phyloP scores from a whole-genome alignment of 2,113 vertebrate genomes.

The Xerus inauris region DNA sequence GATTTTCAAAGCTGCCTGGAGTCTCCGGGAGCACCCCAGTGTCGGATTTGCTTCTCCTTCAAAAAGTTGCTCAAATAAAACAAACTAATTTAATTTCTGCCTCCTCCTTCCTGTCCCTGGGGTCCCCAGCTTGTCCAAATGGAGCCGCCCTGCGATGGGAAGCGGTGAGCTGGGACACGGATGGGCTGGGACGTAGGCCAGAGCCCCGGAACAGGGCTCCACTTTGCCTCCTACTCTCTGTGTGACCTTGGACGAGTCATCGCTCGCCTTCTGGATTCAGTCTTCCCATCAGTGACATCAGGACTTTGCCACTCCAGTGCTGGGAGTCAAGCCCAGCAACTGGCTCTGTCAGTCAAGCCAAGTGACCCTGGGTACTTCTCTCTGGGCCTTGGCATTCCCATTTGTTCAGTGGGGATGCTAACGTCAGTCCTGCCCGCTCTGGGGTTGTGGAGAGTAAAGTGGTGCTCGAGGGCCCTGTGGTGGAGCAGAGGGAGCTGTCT shows the following conservation, averaged over 20 bases:
- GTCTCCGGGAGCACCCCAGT: conserved; percentile 70
- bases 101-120: conserved; percentile 49
- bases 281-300: background rate
- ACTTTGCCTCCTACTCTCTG: background rate
- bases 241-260: background rate
- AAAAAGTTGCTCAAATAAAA: conserved; percentile 85
- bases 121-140: conserved; percentile 39
- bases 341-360: background rate
- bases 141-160: conserved; percentile 18
- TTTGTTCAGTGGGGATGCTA: background rate
- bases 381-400: background rate
- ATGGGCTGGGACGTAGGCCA: background rate
- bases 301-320: background rate
- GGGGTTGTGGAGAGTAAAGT: background rate
- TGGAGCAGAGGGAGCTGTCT: background rate
- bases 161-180: background rate
- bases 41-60: conserved; percentile 79
- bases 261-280: background rate
- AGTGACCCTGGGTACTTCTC: background rate
- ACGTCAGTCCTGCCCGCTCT: background rate
- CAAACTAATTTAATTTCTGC: conserved; percentile 83
- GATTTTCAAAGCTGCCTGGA: conserved; percentile 84
- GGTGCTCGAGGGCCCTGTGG: fast-evolving
- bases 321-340: background rate
- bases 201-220: background rate